phyloP scores from a whole-genome alignment of 2,113 vertebrate species.

The Oncorhynchus mykiss region DNA sequence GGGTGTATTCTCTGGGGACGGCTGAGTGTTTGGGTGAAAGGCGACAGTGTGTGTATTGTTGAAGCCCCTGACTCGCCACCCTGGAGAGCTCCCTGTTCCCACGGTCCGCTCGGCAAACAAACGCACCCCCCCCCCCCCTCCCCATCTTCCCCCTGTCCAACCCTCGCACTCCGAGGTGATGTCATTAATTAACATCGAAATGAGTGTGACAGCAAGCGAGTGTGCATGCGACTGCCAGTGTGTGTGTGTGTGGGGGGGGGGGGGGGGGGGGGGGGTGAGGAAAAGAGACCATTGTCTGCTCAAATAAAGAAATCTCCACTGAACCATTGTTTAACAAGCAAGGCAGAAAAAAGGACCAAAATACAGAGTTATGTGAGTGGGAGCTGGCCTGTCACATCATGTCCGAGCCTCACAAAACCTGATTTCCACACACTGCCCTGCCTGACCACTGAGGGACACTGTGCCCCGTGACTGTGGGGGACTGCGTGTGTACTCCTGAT shows the following conservation, averaged over 20 bases:
- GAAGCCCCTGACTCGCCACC: constrained; percentile 77
- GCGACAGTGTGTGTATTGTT: constrained; percentile 78
- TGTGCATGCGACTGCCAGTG: constrained; percentile 57
- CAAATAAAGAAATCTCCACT: constrained; percentile 94
- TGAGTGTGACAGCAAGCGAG: constrained; percentile 74
- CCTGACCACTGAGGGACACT: constrained; percentile 60
- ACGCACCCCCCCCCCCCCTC: constrained; percentile 49
- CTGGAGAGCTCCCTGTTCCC: constrained; percentile 78
- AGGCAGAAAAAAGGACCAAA: constrained; percentile 83
- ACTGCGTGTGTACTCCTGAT: constrained; percentile 19
- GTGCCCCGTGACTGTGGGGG: constrained; percentile 30
- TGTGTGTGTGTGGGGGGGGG: constrained; percentile 17
- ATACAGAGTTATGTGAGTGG: constrained; percentile 73
- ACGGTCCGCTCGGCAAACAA: constrained; percentile 81
- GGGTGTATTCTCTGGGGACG: constrained; percentile 64
- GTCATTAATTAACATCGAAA: constrained; percentile 86
- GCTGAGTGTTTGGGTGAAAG: constrained; percentile 78
- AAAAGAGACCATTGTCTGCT: constrained; percentile 76
- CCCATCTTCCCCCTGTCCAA: constrained; percentile 25
- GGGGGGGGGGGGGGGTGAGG: constrained; percentile 18
- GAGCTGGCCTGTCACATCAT: constrained; percentile 77
- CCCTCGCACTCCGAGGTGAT: constrained; percentile 70
- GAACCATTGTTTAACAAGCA: constrained; percentile 91
- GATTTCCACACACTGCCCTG: constrained; percentile 66
- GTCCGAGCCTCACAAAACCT: constrained; percentile 77